Percentiles rank a stretch among this genome's conserved stretches.
phyloP scores from a whole-genome alignment of 2,113 vertebrate genomes.

The Menidia beryllina region DNA sequence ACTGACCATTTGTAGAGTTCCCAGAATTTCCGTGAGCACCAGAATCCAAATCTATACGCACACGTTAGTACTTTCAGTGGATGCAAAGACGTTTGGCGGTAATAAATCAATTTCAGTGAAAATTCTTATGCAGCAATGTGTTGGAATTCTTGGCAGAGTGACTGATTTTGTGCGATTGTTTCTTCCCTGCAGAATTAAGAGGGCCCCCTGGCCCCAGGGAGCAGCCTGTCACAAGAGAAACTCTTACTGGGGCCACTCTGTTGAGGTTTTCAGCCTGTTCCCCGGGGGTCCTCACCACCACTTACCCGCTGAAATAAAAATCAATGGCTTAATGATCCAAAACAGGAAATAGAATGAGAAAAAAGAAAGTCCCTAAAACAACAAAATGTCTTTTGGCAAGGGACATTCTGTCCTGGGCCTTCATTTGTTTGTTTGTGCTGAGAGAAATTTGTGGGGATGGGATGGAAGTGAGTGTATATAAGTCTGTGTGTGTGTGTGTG shows the following conservation, averaged over 20 bases:
- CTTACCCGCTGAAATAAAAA: constrained; percentile 85
- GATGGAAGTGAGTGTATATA: constrained; percentile 60
- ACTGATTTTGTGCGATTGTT: constrained; percentile 71
- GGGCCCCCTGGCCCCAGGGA: constrained; percentile 72
- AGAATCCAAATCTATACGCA: constrained; percentile 47
- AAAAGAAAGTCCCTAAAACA: constrained; percentile 82
- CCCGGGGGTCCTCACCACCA: constrained; percentile 78
- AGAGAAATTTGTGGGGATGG: constrained; percentile 65
- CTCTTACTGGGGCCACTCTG: constrained; percentile 79
- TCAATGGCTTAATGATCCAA: constrained; percentile 88
- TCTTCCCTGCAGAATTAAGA: constrained; percentile 66
- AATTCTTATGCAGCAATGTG: constrained; percentile 29
- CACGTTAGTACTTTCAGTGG: constrained; percentile 45
- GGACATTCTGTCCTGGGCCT: constrained; percentile 76
- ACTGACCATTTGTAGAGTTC: constrained; percentile 56
- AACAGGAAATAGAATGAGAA: constrained; percentile 84
- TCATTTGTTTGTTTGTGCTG: constrained; percentile 74
- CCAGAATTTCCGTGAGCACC: constrained; percentile 41
- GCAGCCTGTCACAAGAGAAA: constrained; percentile 80
- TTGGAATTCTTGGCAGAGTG: constrained; percentile 57
- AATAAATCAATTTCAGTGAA: constrained; percentile 57
- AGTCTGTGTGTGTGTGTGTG: constrained; percentile 51
- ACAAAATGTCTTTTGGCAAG: constrained; percentile 84
- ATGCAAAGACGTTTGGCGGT: constrained; percentile 43
- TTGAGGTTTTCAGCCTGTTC: constrained; percentile 76